These are phyloP conservation scores for Sebastes hubbsi DNA, from an alignment of 2,797 vertebrate species.

Conservation along the genomic window DNA sequence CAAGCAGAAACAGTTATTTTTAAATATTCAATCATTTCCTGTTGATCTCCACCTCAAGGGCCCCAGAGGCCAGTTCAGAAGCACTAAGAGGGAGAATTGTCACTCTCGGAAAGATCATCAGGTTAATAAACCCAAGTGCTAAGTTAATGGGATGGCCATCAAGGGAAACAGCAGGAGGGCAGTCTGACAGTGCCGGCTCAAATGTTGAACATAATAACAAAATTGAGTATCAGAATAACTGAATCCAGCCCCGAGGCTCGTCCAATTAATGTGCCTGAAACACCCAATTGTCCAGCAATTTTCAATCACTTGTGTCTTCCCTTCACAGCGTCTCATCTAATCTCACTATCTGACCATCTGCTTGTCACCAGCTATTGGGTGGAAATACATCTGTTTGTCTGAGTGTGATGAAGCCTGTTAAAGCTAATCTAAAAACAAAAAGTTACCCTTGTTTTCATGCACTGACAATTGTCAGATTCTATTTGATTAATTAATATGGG, in stretches of 20 bases:
- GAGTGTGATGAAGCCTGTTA: not conserved
- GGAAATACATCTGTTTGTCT: not conserved
- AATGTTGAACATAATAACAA: not conserved
- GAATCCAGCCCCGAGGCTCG: not conserved
- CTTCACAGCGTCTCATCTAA: not conserved
- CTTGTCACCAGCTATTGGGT: not conserved
- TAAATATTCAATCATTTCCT: not conserved
- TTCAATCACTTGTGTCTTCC: not conserved
- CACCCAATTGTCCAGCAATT: constrained; percentile 4
- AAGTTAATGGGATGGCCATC: constrained; percentile 12
- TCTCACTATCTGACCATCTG: constrained; percentile 3
- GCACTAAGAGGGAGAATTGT: not conserved
- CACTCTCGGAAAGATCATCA: constrained; percentile 3
- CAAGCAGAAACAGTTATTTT: not conserved
- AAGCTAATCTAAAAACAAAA: not conserved
- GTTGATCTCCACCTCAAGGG: not conserved
- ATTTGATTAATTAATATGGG: not conserved
- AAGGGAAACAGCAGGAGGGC: constrained; percentile 6
- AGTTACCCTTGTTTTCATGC: not conserved
- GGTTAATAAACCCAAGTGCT: constrained; percentile 18
- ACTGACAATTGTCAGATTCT: not conserved
- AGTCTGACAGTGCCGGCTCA: not conserved
- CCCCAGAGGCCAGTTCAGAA: not conserved
- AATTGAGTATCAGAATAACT: not conserved
- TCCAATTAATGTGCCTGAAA: not conserved